Evolutionary conservation across 2,797 vertebrate genomes (phyloP).

Genomic region (Myripristis jacobus): DNA sequence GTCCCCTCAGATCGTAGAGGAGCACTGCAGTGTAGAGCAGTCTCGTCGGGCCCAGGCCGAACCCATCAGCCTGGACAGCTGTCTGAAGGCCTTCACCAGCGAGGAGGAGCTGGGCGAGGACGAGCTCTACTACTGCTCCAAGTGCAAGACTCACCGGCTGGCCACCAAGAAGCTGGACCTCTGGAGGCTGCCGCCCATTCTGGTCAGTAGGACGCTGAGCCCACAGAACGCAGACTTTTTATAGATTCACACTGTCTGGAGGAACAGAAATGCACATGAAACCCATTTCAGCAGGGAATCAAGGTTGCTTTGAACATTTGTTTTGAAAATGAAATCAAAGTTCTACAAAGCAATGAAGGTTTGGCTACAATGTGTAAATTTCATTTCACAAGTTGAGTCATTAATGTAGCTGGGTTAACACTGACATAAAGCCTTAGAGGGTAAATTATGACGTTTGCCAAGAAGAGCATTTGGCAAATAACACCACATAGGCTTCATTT

Average conservation of each 20-base stretch:
- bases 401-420: not conserved
- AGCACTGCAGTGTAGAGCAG: conserved; percentile 95
- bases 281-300: no score
- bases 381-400: no score
- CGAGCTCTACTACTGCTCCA: conserved; percentile 99
- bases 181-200: conserved; percentile 95
- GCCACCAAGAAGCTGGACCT: conserved; percentile 99
- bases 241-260: not conserved
- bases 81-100: conserved; percentile 95
- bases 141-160: conserved; percentile 95
- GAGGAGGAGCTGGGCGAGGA: conserved; percentile 98
- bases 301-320: no score
- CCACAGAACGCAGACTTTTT: not conserved
- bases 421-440: no score
- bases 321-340: no score
- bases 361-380: not conserved
- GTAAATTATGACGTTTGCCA: no score
- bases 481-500: no score
- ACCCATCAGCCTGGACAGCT: conserved; percentile 97
- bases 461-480: no score
- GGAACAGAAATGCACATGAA: no score
- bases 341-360: no score
- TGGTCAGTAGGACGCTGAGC: conserved; percentile 81
- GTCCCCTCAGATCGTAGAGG: conserved; percentile 90
- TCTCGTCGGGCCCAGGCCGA: conserved; percentile 96